Base-by-base conservation (phyloP, 2,113 vertebrate genomes). In the Strigops habroptila region DNA sequence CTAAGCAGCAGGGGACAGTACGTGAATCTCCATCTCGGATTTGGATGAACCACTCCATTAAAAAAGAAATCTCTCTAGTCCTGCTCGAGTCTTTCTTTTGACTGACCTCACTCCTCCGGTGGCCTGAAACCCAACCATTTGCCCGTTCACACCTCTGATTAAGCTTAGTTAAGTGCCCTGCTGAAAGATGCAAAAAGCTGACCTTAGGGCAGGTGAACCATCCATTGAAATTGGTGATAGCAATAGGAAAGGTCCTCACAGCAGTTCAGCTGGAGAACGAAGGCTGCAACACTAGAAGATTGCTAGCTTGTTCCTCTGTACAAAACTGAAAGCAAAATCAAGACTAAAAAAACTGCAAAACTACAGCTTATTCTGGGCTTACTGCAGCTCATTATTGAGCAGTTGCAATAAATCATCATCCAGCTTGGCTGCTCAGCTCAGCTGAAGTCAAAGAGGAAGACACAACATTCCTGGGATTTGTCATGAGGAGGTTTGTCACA, bases 381-480 rank as follows among this genome's bases (percentile, higher is more conserved):
- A 69, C 44, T 91, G 90, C 27, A 44, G 18, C 52, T 91, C 49
- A 48, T 37, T 78, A 43, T 33, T 71, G 84, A 91, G 65, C 41
- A 88, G 49, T 60, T 83, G 86, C 80, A 90, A 84, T 88, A 92
- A 96, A 95, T 97, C 69, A 89, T 24, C 55, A 18, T 77, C 60
- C 67, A 78, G 30, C 48, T 55, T 93, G 91, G 91, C 91, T 28
- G 12, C 33, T 53, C 74, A 51, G 51, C 68, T 80, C 24, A 18
- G 57, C 46, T 92, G 90, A 93, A 92, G 91, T 46, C 65, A 37
- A 70, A 83, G 70, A 51, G 60, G 75, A 96, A 95, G 89, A 94
- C 80, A 94, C 71, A 88, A 28, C 73, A 86, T 95, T 95, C 67
- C 94, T 84, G 83, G 87, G 91, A 96, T 90, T 93, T 82, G 89